These are phyloP conservation scores for Andrena cerasifolii DNA, from an alignment of 1,140 invertebrate genomes.

Conservation along the genomic window DNA sequence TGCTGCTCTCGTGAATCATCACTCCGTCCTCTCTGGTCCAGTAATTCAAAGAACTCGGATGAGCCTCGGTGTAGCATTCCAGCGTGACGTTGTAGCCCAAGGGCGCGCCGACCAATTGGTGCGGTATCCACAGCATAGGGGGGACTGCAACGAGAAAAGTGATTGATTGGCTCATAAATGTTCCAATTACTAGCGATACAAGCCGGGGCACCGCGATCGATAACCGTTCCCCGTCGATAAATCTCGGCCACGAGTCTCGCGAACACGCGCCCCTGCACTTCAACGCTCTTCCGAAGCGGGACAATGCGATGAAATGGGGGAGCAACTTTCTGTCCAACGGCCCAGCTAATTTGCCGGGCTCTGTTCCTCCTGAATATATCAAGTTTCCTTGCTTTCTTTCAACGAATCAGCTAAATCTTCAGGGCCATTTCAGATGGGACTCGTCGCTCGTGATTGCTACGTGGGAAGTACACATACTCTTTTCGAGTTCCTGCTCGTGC, in stretches of 20 bases:
- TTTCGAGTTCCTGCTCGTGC: too few relatives aligned
- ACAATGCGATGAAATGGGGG: not conserved
- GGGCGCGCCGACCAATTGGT: slow-evolving; percentile 93
- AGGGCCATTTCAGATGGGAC: too few relatives aligned
- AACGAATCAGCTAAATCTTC: not conserved
- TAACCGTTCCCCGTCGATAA: slow-evolving; percentile 70
- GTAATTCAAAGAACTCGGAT: slow-evolving; percentile 95
- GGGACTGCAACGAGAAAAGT: slow-evolving; percentile 87
- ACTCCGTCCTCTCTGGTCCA: slow-evolving; percentile 94
- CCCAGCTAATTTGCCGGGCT: not conserved
- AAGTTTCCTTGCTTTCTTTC: not conserved
- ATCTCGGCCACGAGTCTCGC: slow-evolving; percentile 58
- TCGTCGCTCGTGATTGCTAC: too few relatives aligned
- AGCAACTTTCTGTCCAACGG: not conserved
- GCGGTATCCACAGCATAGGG: slow-evolving; percentile 94
- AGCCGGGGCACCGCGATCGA: slow-evolving; percentile 68
- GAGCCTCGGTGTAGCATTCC: slow-evolving; percentile 94
- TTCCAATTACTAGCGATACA: slow-evolving; percentile 77
- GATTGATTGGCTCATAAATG: slow-evolving; percentile 79
- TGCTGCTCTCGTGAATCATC: slow-evolving; percentile 93
- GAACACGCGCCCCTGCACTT: slow-evolving; percentile 6
- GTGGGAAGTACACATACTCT: too few relatives aligned
- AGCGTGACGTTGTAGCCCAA: slow-evolving; percentile 91
- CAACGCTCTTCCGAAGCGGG: not conserved
- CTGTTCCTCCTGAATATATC: too few relatives aligned